phyloP scores from a whole-genome alignment of 2,888 invertebrate species.

The Myopa tessellatipennis region DNA sequence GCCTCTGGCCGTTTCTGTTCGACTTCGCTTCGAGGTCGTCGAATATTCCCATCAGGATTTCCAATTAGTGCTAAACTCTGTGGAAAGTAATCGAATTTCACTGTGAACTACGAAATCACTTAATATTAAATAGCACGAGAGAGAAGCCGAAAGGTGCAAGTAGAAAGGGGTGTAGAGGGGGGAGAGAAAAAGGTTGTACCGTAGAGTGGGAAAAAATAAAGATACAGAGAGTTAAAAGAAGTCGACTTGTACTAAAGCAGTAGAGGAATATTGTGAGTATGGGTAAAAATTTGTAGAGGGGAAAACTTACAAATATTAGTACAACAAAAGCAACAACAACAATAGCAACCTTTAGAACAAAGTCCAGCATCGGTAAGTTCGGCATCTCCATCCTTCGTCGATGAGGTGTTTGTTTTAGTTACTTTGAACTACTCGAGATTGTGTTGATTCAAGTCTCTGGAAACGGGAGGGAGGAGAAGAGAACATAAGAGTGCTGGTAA shows the following conservation, averaged over 20 bases:
- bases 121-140: slow-evolving; percentile 34
- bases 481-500: too few species aligned
- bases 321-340: neutral
- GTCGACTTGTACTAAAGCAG: too few species aligned
- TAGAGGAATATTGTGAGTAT: too few species aligned
- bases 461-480: too few species aligned
- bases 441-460: too few species aligned
- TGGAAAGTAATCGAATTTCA: slow-evolving; percentile 54
- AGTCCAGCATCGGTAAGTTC: too few species aligned
- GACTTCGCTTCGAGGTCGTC: slow-evolving; percentile 34
- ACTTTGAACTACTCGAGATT: neutral
- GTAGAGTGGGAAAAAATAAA: neutral
- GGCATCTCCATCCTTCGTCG: neutral
- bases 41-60: slow-evolving; percentile 53
- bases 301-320: neutral
- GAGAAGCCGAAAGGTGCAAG: neutral
- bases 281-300: too few species aligned
- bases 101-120: slow-evolving; percentile 38
- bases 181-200: neutral
- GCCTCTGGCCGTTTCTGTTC: slow-evolving; percentile 13
- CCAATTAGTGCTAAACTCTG: slow-evolving; percentile 55
- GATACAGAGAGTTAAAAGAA: neutral
- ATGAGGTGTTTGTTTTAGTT: slow-evolving; percentile 11
- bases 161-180: neutral
- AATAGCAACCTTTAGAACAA: neutral